Percentiles rank a stretch among this genome's conserved stretches.
phyloP scores from a whole-genome alignment of 92 coral and sea anemone species.

The Ricordea florida region DNA sequence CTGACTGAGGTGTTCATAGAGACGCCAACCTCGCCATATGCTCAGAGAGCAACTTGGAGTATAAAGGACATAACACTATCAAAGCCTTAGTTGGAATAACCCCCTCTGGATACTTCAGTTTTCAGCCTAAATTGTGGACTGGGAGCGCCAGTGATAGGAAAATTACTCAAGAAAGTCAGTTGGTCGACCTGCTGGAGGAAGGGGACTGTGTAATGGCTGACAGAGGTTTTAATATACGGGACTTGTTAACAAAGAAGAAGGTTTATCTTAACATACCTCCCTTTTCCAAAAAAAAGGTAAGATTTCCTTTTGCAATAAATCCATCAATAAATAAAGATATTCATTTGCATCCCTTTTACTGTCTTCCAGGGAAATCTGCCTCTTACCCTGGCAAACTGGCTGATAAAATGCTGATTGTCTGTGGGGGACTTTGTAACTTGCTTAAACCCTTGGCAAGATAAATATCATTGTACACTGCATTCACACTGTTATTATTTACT shows the following conservation, averaged over 20 bases:
- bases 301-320: conserved; percentile 7
- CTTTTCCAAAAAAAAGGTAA: conserved; percentile 42
- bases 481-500: too few species aligned
- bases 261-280: conserved; percentile 62
- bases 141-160: conserved; percentile 49
- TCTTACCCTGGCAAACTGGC: conserved; percentile 35
- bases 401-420: conserved; percentile 43
- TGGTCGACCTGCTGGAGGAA: conserved; percentile 55
- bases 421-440: conserved; percentile 42
- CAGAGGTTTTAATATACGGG: conserved; percentile 59
- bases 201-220: conserved; percentile 68
- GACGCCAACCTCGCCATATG: conserved; percentile 67
- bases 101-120: conserved; percentile 59
- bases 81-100: conserved; percentile 59
- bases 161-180: conserved; percentile 57
- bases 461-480: neutral
- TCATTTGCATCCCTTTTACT: neutral
- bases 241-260: conserved; percentile 58
- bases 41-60: conserved; percentile 61
- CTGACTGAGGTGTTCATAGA: conserved; percentile 53
- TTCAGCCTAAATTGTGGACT: conserved; percentile 44
- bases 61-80: conserved; percentile 54
- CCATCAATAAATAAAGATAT: conserved; percentile 1
- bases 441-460: conserved; percentile 43
- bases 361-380: conserved; percentile 44